Percentiles rank a stretch among this genome's conserved stretches.
Conservation (phyloP, 2,797 vertebrate genomes). For the Spatula clypeata region DNA sequence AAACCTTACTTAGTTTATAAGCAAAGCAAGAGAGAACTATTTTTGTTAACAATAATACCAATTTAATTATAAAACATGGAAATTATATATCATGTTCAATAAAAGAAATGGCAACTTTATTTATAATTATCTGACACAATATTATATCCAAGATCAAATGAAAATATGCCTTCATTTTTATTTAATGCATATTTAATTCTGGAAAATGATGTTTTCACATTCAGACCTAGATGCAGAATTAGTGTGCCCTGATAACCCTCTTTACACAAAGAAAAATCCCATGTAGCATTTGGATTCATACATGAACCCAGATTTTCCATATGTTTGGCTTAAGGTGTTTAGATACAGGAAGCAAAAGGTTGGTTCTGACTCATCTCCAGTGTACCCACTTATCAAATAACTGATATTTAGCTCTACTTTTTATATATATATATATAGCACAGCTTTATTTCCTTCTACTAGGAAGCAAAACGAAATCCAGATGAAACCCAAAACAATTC, state of each 20-base stretch:
- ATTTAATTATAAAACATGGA: not conserved
- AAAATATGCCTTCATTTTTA: not conserved
- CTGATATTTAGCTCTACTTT: not conserved
- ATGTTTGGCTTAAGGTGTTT: not conserved
- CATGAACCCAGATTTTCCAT: not conserved
- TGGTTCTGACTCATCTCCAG: not conserved
- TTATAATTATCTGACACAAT: not conserved
- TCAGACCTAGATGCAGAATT: not conserved
- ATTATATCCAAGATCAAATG: not conserved
- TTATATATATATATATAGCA: not conserved
- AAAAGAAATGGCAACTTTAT: not conserved
- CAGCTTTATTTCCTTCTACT: not conserved
- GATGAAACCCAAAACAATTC: not conserved
- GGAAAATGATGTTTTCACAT: not conserved
- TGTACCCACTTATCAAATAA: not conserved
- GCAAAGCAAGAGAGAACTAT: not conserved
- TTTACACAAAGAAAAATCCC: not conserved
- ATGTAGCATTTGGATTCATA: not conserved
- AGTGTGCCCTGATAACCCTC: fast-evolving
- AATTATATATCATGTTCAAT: not conserved
- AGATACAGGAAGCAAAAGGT: not conserved
- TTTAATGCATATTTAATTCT: not conserved
- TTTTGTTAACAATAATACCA: not conserved
- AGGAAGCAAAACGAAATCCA: not conserved
- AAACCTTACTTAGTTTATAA: not conserved